These are phyloP conservation scores for Daboia siamensis DNA, from an alignment of 2,113 vertebrate genomes.

Conservation along the genomic window DNA sequence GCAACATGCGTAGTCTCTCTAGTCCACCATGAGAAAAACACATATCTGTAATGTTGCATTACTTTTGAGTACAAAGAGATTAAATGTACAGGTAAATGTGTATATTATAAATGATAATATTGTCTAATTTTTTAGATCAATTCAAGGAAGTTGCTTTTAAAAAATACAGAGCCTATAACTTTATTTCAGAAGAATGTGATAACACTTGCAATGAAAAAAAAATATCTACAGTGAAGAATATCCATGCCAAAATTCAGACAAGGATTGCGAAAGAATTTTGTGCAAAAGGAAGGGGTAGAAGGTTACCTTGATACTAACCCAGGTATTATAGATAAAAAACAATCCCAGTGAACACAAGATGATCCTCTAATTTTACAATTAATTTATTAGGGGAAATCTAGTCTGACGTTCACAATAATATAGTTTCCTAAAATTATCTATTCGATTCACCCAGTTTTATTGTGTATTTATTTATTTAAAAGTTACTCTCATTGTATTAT, in stretches of 20 bases:
- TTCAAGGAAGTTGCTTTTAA: not conserved
- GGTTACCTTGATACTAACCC: not conserved
- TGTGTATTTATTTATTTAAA: not conserved
- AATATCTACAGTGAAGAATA: not conserved
- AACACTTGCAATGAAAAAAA: not conserved
- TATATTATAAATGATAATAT: not conserved
- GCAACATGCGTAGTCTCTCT: not conserved
- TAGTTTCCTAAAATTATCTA: not conserved
- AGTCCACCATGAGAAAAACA: not conserved
- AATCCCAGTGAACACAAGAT: not conserved
- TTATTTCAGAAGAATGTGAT: not conserved
- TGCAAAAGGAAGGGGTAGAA: not conserved
- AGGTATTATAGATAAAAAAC: not conserved
- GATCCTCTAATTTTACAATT: not conserved
- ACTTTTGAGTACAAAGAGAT: not conserved
- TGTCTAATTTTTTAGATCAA: not conserved
- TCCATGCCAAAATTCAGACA: not conserved
- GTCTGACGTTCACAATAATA: not conserved
- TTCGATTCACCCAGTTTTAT: not conserved
- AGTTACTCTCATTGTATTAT: not conserved
- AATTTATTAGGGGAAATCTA: not conserved
- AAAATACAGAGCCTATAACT: not conserved
- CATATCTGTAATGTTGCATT: not conserved
- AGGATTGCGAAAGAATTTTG: not conserved
- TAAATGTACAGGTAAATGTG: not conserved